Base-by-base conservation (phyloP, 2,797 vertebrate genomes). In the Sus cebifrons region DNA sequence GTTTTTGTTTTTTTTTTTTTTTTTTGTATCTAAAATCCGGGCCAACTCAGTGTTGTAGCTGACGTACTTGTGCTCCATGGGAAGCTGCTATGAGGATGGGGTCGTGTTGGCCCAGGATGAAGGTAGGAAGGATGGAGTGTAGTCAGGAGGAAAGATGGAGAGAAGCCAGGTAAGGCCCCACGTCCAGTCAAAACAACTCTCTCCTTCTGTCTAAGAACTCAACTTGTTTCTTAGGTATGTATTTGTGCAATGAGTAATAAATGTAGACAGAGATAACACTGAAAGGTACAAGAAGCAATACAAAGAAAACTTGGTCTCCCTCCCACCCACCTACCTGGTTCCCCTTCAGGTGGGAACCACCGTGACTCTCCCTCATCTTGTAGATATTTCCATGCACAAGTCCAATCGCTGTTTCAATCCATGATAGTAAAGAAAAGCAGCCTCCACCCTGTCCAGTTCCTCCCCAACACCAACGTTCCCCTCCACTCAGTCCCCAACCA, bases 111-210 rank as follows among this genome's bases (percentile, higher is more conserved):
- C 27, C 65, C 44, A 13, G 62, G 36, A 25, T 65, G 9, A 79
- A 89, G 60, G 49, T 2, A 78, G 16, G 23, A 81, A 65, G 56
- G 60, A 93, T 10, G 36, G 3, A 56, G 36, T 82, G 12, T 54
- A 15, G 9, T 67, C 73, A 88, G 74, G 14, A 82, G 49, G 15
- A 91, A 4, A 40, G 77, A 79, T 16, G 9, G 82, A 18, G 58
- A 79, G 32, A 83, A 84, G 29, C 36, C 49, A 56, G 4, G 14
- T 44, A 62, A 95, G 29, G 82, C 32, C 60, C 68, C 52, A 65
- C 5, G 60, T 58, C 40, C 49, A 77, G 25, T 40, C 44, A 58
- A 96, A 86, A 95, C 56, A 86, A 87, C 40, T 91, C 40, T 64
- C 12, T 29, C 44, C 36, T 87, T 58, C 68, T 92, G 91, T 87